Evolutionary conservation across 2,113 vertebrate species (phyloP), one percentile per base, ranked within the genome.

Genomic region (Casuarius casuarius): DNA sequence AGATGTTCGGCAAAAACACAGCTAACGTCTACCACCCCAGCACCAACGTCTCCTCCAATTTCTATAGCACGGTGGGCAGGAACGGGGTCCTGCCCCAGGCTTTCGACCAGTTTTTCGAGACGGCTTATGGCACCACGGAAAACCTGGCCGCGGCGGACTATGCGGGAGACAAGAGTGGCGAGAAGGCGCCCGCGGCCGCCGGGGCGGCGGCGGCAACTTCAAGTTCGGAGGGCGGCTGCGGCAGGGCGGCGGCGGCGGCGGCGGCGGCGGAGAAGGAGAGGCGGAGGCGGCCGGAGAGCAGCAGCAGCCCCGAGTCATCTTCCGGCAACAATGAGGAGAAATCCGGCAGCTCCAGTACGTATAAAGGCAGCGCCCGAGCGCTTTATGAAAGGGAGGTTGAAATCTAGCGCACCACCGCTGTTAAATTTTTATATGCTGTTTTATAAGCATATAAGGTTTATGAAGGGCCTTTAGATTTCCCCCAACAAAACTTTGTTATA

Each of bases 401-500:
- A 98, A 98, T 97, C 98, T 97, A 98, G 98, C 98, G 98, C 98
- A 98, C 98, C 97, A 98, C 99, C 97, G 98, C 99, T 99, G 98
- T 99, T 99, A 99, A 99, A 98, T 97, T 98, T 99, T 99, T 99
- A 99, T 99, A 99, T 99, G 99, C 99, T 99, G 98, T 99, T 99
- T 99, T 99, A 99, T 99, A 99, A 99, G 99, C 99, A 98, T 98
- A 98, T 98, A 98, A 99, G 98, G 99, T 99, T 99, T 99, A 99
- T 99, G 98, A 99, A 99, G 99, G 99, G 98, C 98, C 98, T 98
- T 98, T 98, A 99, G 98, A 99, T 99, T 99, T 99, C 98, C 98
- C 98, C 98, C 98, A 99, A 99, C 99, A 99, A 99, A 99, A 99
- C 98, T 99, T 99, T 99, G 98, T 99, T 99, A 99, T 99, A 99